Evolutionary conservation across 2,888 invertebrate genomes (phyloP).

Genomic region (Cheiracanthium punctorium): DNA sequence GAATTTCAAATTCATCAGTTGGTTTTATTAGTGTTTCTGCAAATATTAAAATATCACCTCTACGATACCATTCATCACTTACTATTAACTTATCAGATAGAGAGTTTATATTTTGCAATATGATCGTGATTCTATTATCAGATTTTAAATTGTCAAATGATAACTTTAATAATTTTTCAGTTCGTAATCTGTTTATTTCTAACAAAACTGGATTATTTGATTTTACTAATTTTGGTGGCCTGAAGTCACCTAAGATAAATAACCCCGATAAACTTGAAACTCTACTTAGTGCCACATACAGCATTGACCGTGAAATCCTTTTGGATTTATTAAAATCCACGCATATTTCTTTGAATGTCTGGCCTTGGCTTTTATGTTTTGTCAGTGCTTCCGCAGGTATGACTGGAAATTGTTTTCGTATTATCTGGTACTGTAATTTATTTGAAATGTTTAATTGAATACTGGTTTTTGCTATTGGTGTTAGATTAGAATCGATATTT

Average conservation of each 20-base stretch:
- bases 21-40: neutral
- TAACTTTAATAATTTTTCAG: neutral
- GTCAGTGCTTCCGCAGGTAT: neutral
- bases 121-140: neutral
- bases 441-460: neutral
- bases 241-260: neutral
- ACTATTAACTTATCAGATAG: neutral
- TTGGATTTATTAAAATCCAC: neutral
- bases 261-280: neutral
- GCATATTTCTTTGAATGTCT: neutral
- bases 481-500: neutral
- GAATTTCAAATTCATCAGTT: neutral
- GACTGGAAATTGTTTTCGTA: neutral
- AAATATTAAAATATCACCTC: neutral
- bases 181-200: neutral
- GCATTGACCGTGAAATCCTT: neutral
- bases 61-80: neutral
- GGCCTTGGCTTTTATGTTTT: neutral
- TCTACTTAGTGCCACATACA: neutral
- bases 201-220: neutral
- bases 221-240: neutral
- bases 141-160: slow-evolving; percentile 1
- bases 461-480: neutral
- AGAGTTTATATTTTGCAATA: neutral
- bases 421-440: neutral